Percentiles rank a stretch among this genome's conserved stretches.
These are phyloP conservation scores for Urophycis tenuis DNA, from an alignment of 2,797 vertebrate genomes.

Conservation along the genomic window DNA sequence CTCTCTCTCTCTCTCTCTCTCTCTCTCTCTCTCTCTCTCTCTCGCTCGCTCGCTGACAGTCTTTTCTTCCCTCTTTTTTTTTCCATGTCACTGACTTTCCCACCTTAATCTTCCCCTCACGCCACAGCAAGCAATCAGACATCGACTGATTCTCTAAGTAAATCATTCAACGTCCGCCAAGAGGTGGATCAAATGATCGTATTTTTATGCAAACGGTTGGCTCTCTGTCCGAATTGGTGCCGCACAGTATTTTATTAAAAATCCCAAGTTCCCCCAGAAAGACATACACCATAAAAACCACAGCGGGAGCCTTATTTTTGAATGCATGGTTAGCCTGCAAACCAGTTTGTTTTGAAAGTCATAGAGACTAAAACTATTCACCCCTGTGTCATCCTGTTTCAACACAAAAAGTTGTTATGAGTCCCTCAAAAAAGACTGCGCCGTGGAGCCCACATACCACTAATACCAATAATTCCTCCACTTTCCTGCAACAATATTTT, in stretches of 20 bases:
- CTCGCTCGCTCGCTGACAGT: neutral
- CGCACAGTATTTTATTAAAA: neutral
- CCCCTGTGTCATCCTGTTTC: neutral
- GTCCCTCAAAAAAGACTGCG: neutral
- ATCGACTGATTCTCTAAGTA: constrained; percentile 24
- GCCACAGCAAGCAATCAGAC: neutral
- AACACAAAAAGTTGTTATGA: neutral
- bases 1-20: neutral
- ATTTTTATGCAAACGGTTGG: neutral
- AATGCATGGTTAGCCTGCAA: neutral
- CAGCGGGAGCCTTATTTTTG: neutral
- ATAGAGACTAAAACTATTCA: neutral
- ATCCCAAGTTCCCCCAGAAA: constrained; percentile 1
- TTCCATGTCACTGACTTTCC: neutral
- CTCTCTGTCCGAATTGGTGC: neutral
- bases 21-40: neutral
- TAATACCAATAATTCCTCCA: neutral
- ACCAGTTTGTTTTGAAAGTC: neutral
- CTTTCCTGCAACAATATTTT: neutral
- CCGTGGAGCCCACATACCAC: neutral
- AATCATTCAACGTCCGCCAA: constrained; percentile 10
- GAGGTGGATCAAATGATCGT: neutral
- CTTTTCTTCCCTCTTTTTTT: neutral
- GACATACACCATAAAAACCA: neutral
- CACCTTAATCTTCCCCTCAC: neutral